phyloP scores from a whole-genome alignment of 2,113 vertebrate species.

The Platichthys stellatus region DNA sequence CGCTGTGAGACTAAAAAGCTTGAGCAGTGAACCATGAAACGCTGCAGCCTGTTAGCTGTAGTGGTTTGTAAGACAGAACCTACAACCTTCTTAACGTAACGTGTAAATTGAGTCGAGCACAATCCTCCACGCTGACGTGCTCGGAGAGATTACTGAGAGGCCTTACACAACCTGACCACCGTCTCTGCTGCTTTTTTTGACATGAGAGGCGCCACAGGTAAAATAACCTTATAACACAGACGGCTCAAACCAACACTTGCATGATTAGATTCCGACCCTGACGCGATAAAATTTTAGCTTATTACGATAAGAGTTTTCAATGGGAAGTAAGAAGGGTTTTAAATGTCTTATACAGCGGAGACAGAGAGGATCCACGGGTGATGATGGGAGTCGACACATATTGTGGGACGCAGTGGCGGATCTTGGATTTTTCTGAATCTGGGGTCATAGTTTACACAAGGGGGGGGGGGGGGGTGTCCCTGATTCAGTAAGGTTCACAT shows the following conservation, averaged over 20 bases:
- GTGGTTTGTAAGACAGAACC: conserved; percentile 19
- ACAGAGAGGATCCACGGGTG: too few species aligned
- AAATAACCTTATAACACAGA: not conserved
- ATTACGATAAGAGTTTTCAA: too few species aligned
- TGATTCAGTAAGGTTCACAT: too few species aligned
- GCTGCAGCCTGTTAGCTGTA: not conserved
- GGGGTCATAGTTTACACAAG: too few species aligned
- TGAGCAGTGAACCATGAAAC: not conserved
- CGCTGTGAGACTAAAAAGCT: not conserved
- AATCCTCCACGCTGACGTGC: conserved; percentile 64
- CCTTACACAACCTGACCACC: conserved; percentile 50
- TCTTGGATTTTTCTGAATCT: too few species aligned
- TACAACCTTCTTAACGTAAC: conserved; percentile 50
- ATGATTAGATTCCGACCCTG: not conserved
- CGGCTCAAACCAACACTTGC: not conserved
- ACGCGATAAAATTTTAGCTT: not conserved
- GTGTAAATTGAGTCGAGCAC: conserved; percentile 60
- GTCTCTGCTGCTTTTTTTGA: conserved; percentile 5
- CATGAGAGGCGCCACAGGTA: not conserved
- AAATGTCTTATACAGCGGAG: too few species aligned
- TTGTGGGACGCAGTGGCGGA: too few species aligned
- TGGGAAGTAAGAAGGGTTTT: too few species aligned
- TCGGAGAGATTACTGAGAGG: conserved; percentile 66
- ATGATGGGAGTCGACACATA: too few species aligned
- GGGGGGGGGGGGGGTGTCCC: too few species aligned